A percentile compares a stretch with the other conserved stretches of the same genome.
phyloP scores from a whole-genome alignment of 2,888 invertebrate species.

The Polydrusus tereticollis region DNA sequence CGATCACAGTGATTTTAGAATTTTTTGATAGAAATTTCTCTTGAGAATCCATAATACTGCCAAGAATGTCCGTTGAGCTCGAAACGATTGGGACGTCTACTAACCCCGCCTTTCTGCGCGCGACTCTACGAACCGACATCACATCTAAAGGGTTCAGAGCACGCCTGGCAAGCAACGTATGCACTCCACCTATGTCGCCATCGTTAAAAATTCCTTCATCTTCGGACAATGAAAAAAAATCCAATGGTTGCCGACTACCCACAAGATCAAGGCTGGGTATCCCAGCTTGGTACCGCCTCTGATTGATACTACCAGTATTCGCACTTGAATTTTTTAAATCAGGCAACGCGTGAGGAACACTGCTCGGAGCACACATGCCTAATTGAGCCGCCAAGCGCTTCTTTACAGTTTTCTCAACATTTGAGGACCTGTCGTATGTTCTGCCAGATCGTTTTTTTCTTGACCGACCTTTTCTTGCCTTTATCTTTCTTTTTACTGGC shows the following conservation, averaged over 20 bases:
- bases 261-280: slow-evolving; percentile 75
- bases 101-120: slow-evolving; percentile 67
- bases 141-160: slow-evolving; percentile 68
- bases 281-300: slow-evolving; percentile 65
- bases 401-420: slow-evolving; percentile 65
- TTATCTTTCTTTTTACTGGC: slow-evolving; percentile 62
- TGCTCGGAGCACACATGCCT: slow-evolving; percentile 66
- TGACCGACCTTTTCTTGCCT: slow-evolving; percentile 46
- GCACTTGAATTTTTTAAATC: slow-evolving; percentile 58
- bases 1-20: slow-evolving; percentile 70
- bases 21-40: slow-evolving; percentile 78
- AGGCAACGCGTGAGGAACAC: slow-evolving; percentile 61
- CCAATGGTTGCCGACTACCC: slow-evolving; percentile 77
- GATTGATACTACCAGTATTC: slow-evolving; percentile 1
- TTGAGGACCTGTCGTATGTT: neutral
- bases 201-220: slow-evolving; percentile 51
- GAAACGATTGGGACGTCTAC: slow-evolving; percentile 62
- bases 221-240: slow-evolving; percentile 72
- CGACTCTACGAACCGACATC: slow-evolving; percentile 56
- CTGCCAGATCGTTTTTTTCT: slow-evolving; percentile 24
- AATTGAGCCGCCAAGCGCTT: slow-evolving; percentile 69
- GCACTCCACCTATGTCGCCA: slow-evolving; percentile 46
- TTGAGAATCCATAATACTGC: slow-evolving; percentile 79
- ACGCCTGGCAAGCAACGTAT: slow-evolving; percentile 56
- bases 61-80: slow-evolving; percentile 74